phyloP scores from a whole-genome alignment of 2,113 vertebrate species.

The Heterotilapia buettikoferi region DNA sequence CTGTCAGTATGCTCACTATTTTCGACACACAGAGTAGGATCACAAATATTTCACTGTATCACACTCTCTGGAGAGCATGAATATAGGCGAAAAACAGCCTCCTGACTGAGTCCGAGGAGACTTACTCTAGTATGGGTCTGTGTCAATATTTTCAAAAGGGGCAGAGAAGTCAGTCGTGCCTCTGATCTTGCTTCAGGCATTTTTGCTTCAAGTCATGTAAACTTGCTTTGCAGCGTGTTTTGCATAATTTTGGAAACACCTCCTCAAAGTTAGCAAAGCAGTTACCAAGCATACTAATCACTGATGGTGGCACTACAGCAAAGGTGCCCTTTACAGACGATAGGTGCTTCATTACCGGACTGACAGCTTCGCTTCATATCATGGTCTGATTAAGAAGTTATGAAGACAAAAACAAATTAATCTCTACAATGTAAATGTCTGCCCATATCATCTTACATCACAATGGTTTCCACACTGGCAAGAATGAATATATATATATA shows the following conservation, averaged over 20 bases:
- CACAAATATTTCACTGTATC: neutral
- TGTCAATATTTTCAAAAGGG: neutral
- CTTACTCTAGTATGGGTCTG: neutral
- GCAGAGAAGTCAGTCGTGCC: neutral
- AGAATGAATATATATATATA: too few species aligned
- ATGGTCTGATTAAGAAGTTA: neutral
- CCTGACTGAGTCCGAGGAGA: neutral
- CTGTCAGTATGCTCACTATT: neutral
- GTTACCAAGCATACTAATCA: neutral
- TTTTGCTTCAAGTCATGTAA: constrained; percentile 9
- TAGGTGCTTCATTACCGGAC: neutral
- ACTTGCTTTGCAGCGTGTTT: constrained; percentile 5
- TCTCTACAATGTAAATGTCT: neutral
- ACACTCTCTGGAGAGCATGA: neutral
- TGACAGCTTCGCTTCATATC: neutral
- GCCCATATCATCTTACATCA: neutral
- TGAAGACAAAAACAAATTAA: neutral
- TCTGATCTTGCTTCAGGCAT: constrained; percentile 14
- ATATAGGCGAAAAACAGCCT: neutral
- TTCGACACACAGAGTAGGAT: neutral
- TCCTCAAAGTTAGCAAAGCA: neutral
- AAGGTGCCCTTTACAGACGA: neutral
- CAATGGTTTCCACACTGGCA: neutral
- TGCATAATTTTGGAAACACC: constrained; percentile 14
- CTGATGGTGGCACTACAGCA: neutral